Percentiles rank a stretch among this genome's conserved stretches.
These are phyloP conservation scores for Patella ulyssiponensis DNA, from an alignment of 2,888 invertebrate genomes.

Conservation along the genomic window DNA sequence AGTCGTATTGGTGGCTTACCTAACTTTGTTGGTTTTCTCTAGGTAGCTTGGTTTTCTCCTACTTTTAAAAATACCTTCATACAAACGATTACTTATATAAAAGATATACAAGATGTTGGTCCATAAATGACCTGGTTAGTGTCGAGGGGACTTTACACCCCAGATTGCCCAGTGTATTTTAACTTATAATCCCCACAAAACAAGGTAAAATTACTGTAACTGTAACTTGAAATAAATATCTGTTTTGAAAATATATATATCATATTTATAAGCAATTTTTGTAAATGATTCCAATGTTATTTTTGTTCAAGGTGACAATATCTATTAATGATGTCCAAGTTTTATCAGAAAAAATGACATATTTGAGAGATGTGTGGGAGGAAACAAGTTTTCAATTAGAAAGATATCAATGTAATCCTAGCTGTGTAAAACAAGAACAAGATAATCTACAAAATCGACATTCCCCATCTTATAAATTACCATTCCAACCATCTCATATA, in stretches of 20 bases:
- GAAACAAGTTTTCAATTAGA: slow-evolving; percentile 94
- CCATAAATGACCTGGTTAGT: too few relatives aligned
- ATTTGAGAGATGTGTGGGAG: slow-evolving; percentile 91
- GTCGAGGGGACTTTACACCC: too few relatives aligned
- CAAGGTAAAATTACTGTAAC: background rate
- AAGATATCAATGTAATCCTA: slow-evolving; percentile 84
- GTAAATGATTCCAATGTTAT: background rate
- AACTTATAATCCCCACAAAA: background rate
- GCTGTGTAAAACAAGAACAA: slow-evolving; percentile 87
- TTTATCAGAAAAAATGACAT: slow-evolving; percentile 74
- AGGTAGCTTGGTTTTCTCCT: too few relatives aligned
- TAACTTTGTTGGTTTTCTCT: too few relatives aligned
- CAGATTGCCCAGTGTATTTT: too few relatives aligned
- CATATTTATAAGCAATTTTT: background rate
- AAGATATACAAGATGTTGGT: too few relatives aligned
- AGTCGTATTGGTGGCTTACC: too few relatives aligned
- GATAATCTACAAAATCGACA: slow-evolving; percentile 79
- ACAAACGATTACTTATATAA: too few relatives aligned
- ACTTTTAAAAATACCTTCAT: too few relatives aligned
- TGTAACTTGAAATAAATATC: background rate
- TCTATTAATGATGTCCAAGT: slow-evolving; percentile 47
- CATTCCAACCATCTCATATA: slow-evolving; percentile 73
- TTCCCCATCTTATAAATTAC: slow-evolving; percentile 82
- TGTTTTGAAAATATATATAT: background rate
- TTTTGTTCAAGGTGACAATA: slow-evolving; percentile 47